A percentile compares a stretch with the other conserved stretches of the same genome.
phyloP scores from a whole-genome alignment of 2,797 vertebrate genomes.

The Sarcophilus harrisii region DNA sequence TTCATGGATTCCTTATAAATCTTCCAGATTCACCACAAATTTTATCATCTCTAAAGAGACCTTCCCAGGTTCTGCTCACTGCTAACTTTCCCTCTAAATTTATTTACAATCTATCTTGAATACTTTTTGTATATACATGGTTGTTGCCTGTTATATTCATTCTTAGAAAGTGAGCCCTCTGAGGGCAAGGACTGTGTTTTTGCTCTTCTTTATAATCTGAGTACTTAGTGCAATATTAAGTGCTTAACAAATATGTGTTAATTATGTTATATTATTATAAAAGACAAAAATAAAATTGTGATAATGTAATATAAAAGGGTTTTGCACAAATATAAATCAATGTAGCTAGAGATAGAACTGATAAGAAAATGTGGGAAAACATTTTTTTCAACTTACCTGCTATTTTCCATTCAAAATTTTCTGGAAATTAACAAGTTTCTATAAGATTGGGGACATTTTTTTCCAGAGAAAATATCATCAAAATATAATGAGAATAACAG shows the following conservation, averaged over 20 bases:
- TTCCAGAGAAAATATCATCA: not conserved
- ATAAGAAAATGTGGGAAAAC: not conserved
- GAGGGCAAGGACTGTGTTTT: not conserved
- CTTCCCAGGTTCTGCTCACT: not conserved
- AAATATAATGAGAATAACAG: not conserved
- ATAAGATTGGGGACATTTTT: not conserved
- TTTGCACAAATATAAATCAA: not conserved
- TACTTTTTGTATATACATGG: not conserved
- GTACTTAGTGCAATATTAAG: not conserved
- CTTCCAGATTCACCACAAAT: not conserved
- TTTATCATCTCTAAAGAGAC: not conserved
- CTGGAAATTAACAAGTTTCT: not conserved
- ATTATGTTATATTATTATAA: not conserved
- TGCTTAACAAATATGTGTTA: not conserved
- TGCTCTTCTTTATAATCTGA: not conserved
- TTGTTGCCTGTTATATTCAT: not conserved
- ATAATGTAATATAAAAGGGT: not conserved
- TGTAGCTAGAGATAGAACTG: not conserved
- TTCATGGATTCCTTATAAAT: not conserved
- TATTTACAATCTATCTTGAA: not conserved
- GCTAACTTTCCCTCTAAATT: not conserved
- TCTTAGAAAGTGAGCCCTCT: not conserved
- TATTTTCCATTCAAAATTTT: not conserved
- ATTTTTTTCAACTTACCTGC: not conserved
- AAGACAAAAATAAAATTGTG: not conserved